phyloP scores from a whole-genome alignment of 2,888 invertebrate species.

The Axea sp. region DNA sequence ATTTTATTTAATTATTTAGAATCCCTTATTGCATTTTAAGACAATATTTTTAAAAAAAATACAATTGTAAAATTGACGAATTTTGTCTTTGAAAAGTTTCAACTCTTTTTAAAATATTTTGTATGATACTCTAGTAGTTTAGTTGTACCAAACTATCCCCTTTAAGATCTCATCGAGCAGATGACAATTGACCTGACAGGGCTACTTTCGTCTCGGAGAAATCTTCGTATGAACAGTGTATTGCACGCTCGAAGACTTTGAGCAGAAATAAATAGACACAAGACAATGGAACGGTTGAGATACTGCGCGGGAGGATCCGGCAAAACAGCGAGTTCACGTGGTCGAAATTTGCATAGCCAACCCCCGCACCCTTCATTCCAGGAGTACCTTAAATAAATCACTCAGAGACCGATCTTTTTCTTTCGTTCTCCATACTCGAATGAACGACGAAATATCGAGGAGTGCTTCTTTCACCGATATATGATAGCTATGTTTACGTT shows the following conservation, averaged over 20 bases:
- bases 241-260: conserved; percentile 37
- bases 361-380: conserved; percentile 68
- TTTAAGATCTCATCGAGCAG: conserved; percentile 12
- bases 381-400: conserved; percentile 73
- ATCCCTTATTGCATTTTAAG: too few relatives aligned
- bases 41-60: too few relatives aligned
- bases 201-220: conserved; percentile 21
- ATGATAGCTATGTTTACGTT: conserved; percentile 34
- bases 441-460: conserved; percentile 54
- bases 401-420: conserved; percentile 63
- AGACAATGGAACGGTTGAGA: conserved; percentile 73
- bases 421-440: conserved; percentile 18
- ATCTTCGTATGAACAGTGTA: conserved; percentile 15
- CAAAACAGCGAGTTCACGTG: conserved; percentile 71
- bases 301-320: conserved; percentile 62
- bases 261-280: conserved; percentile 73
- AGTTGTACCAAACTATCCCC: background rate
- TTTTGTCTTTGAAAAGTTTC: too few relatives aligned
- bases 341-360: conserved; percentile 75
- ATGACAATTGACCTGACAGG: conserved; percentile 23
- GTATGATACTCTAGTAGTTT: too few relatives aligned
- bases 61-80: too few relatives aligned
- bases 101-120: too few relatives aligned
- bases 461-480: conserved; percentile 48
- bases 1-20: too few relatives aligned